Base-by-base conservation (phyloP, 2,113 vertebrate genomes). In the Halichoeres trimaculatus region DNA sequence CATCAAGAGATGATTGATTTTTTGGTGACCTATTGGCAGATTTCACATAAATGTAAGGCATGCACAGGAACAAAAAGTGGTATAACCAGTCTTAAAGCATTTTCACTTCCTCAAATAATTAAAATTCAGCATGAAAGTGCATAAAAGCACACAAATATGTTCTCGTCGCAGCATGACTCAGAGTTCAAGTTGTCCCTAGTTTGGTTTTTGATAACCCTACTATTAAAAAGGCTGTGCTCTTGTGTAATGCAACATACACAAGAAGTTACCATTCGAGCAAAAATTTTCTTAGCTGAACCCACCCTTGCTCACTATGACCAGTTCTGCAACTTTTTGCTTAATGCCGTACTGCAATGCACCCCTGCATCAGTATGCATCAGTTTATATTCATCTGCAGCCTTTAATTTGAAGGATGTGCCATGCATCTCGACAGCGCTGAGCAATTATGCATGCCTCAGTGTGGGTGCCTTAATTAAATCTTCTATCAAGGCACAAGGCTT, bases 391-490 rank as follows among this genome's bases (percentile, higher is more conserved):
- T 66, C 58, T 52, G 65, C 62, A 74, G 71, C 56, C 55, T 74
- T 51, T 76, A 48, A 71, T 85, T 48, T 76, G 51, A 69, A 8
- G 61, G 63, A 74, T 61, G 48, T 60, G 65, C 59, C 9, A 13
- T 41, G 71, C 78, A 74, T 79, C 70, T 87, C 51, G 23, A 35
- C 72, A 74, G 65, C 57, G 51, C 38, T 35, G 24, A 26, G 68
- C 58, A 78, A 75, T 81, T 85, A 84, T 70, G 71, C 67, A 70
- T 19, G 65, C 74, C 80, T 80, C 60, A 56, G 56, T 75, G 74
- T 83, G 63, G 68, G 51, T 62, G 65, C 69, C 56, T 74, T 84
- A 80, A 85, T 88, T 82, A 80, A 84, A 89, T 85, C 53, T 78
- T 71, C 35, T 22, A 47, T 52, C 68, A 57, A 35, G 30, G 57